phyloP scores from a whole-genome alignment of 2,113 vertebrate species.

The Phalacrocorax pelagicus region DNA sequence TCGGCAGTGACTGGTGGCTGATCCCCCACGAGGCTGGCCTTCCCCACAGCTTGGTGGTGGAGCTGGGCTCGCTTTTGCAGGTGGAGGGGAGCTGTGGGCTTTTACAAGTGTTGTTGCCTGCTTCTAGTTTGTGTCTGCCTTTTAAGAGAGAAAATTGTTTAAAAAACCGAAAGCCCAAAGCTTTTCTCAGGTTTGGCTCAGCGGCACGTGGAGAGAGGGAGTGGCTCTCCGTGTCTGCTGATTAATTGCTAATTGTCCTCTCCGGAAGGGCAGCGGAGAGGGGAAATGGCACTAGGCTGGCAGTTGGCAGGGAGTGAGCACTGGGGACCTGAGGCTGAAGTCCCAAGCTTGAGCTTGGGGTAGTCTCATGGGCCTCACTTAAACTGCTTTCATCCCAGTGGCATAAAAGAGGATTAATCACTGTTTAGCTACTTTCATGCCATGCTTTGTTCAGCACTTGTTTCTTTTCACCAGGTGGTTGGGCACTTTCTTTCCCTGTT shows the following conservation, averaged over 20 bases:
- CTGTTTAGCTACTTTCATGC: conserved; percentile 13
- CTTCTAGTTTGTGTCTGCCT: neutral
- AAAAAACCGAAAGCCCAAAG: neutral
- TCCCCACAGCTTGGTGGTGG: fast-evolving
- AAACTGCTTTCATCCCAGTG: conserved; percentile 59
- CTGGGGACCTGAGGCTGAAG: neutral
- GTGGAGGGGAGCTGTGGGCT: neutral
- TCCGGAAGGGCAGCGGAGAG: neutral
- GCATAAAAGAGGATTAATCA: conserved; percentile 58
- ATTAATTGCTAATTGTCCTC: conserved; percentile 4
- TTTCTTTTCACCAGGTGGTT: neutral
- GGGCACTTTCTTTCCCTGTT: neutral
- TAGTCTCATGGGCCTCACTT: conserved; percentile 50
- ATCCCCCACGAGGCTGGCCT: fast-evolving
- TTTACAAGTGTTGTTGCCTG: neutral
- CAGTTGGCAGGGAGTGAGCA: neutral
- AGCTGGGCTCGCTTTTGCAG: neutral
- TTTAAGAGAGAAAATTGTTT: neutral
- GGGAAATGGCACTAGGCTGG: neutral
- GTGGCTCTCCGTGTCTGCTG: neutral
- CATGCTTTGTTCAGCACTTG: neutral
- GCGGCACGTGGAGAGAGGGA: neutral
- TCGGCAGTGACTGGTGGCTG: fast-evolving
- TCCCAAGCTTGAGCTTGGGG: neutral
- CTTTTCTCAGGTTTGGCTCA: neutral